phyloP scores from a whole-genome alignment of 2,888 invertebrate species.

The Temnothorax ravouxi region DNA sequence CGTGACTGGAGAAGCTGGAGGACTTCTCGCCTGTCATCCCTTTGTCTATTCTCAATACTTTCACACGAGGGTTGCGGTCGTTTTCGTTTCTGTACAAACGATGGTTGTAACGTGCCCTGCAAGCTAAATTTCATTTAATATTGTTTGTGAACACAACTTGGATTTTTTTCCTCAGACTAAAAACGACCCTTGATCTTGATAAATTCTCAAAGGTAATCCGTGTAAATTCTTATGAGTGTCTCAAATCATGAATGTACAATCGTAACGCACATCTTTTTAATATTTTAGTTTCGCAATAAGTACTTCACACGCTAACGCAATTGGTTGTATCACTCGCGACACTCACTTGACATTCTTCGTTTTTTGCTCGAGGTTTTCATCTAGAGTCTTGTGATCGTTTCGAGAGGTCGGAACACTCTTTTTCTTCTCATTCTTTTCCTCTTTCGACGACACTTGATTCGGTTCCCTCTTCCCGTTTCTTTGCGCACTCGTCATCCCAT shows the following conservation, averaged over 20 bases:
- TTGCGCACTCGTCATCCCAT: constrained; percentile 27
- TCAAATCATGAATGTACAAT: neutral
- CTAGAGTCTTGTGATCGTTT: neutral
- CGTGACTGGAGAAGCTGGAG: constrained; percentile 39
- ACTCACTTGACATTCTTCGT: constrained; percentile 29
- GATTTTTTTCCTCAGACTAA: neutral
- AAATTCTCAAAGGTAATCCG: neutral
- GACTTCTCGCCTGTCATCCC: constrained; percentile 60
- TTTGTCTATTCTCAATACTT: constrained; percentile 26
- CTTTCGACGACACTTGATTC: constrained; percentile 5
- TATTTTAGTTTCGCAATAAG: neutral
- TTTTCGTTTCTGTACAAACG: neutral
- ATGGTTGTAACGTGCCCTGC: neutral
- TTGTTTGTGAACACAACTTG: neutral
- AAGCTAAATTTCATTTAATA: constrained; percentile 12
- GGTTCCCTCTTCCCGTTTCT: constrained; percentile 24
- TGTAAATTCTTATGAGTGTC: neutral
- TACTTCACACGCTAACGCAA: neutral
- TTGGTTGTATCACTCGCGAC: neutral
- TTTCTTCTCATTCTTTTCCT: neutral
- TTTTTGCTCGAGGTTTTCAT: constrained; percentile 10
- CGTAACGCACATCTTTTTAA: neutral
- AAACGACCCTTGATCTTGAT: no score
- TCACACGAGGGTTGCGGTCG: neutral
- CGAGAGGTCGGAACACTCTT: constrained; percentile 10